These are phyloP conservation scores for Tychaedon coryphoeus DNA, from an alignment of 2,113 vertebrate genomes.

Conservation along the genomic window DNA sequence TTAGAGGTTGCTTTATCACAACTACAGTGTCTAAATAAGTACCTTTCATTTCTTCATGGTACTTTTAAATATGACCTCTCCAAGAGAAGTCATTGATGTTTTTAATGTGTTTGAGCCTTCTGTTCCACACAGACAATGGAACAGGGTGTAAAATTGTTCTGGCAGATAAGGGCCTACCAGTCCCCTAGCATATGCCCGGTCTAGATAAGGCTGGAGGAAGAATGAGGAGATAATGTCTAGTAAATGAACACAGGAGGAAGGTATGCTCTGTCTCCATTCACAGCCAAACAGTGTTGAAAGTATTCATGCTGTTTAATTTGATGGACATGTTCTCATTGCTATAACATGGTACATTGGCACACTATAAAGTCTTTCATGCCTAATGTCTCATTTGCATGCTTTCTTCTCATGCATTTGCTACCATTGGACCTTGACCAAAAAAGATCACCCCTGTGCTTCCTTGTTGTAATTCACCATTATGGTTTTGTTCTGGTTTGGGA, in stretches of 20 bases:
- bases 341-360: not conserved
- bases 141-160: not conserved
- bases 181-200: not conserved
- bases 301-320: not conserved
- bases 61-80: not conserved
- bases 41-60: not conserved
- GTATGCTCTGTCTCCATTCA: not conserved
- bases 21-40: not conserved
- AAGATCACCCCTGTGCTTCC: not conserved
- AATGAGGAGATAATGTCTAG: not conserved
- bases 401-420: not conserved
- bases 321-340: not conserved
- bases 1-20: not conserved
- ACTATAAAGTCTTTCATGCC: not conserved
- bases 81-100: not conserved
- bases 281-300: not conserved
- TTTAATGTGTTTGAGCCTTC: not conserved
- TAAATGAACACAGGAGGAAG: not conserved
- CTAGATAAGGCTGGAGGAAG: constrained; percentile 18
- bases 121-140: not conserved
- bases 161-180: not conserved
- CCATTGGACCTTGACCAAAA: not conserved
- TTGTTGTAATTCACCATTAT: not conserved
- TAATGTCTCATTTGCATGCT: not conserved
- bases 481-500: not conserved